Base-by-base conservation (phyloP, 2,113 vertebrate genomes). In the Arizona elegans region DNA sequence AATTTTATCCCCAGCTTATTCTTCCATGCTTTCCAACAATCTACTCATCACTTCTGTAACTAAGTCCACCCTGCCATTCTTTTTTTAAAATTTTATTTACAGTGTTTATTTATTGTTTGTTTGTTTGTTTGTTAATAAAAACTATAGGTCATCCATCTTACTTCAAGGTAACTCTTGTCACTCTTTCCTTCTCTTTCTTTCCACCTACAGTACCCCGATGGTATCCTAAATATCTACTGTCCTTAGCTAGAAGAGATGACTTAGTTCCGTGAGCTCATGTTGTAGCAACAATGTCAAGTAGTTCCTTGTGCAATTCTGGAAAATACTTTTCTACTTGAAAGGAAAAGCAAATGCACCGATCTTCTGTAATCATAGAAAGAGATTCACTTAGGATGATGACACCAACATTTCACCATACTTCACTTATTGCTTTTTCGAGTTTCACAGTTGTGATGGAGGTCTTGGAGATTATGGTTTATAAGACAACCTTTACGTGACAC, bases 311-410 rank as follows among this genome's bases (percentile, higher is more conserved):
- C 33, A 86, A 47, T 24, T 33, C 13, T 54, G 26, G 38, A 91
- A 65, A 21, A 47, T 21, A 23, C 29, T 88, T 65, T 87, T 53
- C 3, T 62, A 8, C 43, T n/a, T 33, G 33, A 52, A 15, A n/a
- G 38, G 55, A 33, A n/a, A 58, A 38, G 81, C 5, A 56, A 62
- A 53, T 24, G 56, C 7, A 0, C 8, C 24, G 53, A 9, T 33
- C 88, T 90, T 62, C 43, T 24, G 19, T 90, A 65, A 90, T 93
- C 55, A 53, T 43, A 56, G 43, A 52, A 50, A 85, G 58, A 56
- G 85, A 81, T 53, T 59, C 89, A 90, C 70, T 90, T 59, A 21
- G 55, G 88, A 86, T 85, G 88, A 90, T 85, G 70, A 90, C 55
- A 93, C 3, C 21, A 53, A 47, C 53, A 86, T 90, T 86, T 85